Percentiles rank a stretch among this genome's conserved stretches.
These are phyloP conservation scores for Labia minor DNA, from an alignment of 2,888 invertebrate species.

Conservation along the genomic window DNA sequence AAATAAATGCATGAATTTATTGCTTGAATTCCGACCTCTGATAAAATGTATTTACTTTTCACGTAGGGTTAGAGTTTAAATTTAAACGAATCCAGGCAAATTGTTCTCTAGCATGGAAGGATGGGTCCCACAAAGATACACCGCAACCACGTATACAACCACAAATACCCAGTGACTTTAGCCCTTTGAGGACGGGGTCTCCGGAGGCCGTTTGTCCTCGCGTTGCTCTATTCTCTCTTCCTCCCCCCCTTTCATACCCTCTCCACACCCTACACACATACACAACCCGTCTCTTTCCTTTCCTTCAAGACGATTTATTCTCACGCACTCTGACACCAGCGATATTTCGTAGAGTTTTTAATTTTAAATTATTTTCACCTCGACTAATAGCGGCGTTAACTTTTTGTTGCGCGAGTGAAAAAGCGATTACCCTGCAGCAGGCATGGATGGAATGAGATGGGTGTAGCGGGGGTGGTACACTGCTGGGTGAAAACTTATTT, in stretches of 20 bases:
- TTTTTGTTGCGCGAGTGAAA: background rate
- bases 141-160: background rate
- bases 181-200: background rate
- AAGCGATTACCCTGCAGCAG: background rate
- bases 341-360: background rate
- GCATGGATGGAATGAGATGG: background rate
- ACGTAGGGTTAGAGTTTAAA: background rate
- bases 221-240: background rate
- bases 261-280: background rate
- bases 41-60: conserved; percentile 7
- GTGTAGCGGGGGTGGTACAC: no score
- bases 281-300: background rate
- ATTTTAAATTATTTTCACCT: conserved; percentile 13
- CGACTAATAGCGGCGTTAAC: background rate
- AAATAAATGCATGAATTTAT: background rate
- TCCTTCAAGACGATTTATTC: conserved; percentile 7
- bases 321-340: background rate
- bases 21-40: background rate
- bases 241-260: background rate
- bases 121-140: background rate
- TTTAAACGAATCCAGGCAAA: conserved; percentile 13
- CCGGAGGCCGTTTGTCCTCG: conserved; percentile 13
- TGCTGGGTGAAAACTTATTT: background rate
- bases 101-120: background rate
- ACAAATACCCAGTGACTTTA: background rate